Evolutionary conservation across 2,888 invertebrate genomes (phyloP).

Genomic region (Busseola fusca): DNA sequence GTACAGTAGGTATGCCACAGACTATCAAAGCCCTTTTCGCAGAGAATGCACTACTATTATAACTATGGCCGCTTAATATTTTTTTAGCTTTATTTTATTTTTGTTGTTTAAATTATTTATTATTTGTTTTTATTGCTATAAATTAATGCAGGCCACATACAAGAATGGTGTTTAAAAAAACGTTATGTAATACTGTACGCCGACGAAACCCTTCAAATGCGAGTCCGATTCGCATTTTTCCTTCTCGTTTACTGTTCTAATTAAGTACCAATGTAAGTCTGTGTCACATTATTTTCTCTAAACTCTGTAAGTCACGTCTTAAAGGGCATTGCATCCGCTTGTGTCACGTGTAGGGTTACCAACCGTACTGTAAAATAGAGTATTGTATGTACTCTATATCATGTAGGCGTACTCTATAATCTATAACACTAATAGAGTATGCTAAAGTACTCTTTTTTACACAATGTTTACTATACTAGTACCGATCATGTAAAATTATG

Average conservation of each 20-base stretch:
- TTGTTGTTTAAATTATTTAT: too few relatives aligned
- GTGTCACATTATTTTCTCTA: slow-evolving; percentile 33
- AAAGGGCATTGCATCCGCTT: slow-evolving; percentile 42
- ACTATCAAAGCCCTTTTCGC: not conserved
- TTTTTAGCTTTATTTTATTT: too few relatives aligned
- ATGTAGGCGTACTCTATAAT: too few relatives aligned
- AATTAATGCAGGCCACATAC: too few relatives aligned
- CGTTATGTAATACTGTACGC: not conserved
- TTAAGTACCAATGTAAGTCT: slow-evolving; percentile 1
- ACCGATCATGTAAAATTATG: too few relatives aligned
- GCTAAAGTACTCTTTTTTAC: too few relatives aligned
- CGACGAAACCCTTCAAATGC: not conserved
- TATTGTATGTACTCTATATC: too few relatives aligned
- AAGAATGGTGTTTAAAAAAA: not conserved
- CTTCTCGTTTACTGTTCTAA: not conserved
- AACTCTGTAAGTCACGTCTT: slow-evolving; percentile 18
- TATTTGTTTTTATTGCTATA: too few relatives aligned
- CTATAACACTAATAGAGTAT: too few relatives aligned
- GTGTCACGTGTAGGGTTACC: slow-evolving; percentile 42
- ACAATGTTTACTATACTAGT: too few relatives aligned
- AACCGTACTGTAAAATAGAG: too few relatives aligned
- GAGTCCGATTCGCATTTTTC: not conserved
- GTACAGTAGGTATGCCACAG: not conserved
- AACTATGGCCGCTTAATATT: not conserved
- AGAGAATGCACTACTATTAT: not conserved